phyloP scores from a whole-genome alignment of 2,888 invertebrate species.

The Cotesia congregata region DNA sequence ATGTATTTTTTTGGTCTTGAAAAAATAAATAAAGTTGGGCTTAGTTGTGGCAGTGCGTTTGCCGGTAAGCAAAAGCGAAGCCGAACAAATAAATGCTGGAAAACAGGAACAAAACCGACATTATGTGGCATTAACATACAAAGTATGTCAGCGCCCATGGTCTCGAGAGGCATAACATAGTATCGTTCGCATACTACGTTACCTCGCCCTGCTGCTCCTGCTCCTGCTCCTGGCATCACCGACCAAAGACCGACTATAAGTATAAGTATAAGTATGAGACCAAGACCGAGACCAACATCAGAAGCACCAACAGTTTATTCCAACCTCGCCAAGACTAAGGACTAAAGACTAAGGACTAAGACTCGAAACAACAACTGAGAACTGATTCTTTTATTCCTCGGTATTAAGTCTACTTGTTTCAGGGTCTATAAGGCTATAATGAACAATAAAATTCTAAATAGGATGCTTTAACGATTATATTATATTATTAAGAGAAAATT shows the following conservation, averaged over 20 bases:
- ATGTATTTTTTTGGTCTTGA: constrained; percentile 30
- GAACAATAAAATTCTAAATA: not conserved
- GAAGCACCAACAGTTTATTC: not conserved
- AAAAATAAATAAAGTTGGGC: constrained; percentile 22
- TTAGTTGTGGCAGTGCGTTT: constrained; percentile 12
- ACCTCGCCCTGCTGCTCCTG: constrained; percentile 53
- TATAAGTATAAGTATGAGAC: constrained; percentile 14
- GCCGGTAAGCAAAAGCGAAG: constrained; percentile 55
- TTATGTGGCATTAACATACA: constrained; percentile 71
- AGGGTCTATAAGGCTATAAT: not conserved
- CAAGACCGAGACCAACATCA: constrained; percentile 9
- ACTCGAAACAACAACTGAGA: not conserved
- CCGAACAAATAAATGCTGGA: constrained; percentile 67
- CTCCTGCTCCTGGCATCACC: constrained; percentile 15
- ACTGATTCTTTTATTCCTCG: not conserved
- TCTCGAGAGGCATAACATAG: constrained; percentile 65
- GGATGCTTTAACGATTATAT: too few relatives aligned
- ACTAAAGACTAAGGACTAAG: constrained; percentile 16
- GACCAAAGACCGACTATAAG: constrained; percentile 11
- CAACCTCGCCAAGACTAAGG: constrained; percentile 17
- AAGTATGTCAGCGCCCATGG: constrained; percentile 68
- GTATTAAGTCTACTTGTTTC: not conserved
- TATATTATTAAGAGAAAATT: too few relatives aligned
- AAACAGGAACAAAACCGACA: constrained; percentile 69
- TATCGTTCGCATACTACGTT: constrained; percentile 57